Base-by-base conservation (phyloP, 1,140 invertebrate genomes). In the Tetraneura akinire region DNA sequence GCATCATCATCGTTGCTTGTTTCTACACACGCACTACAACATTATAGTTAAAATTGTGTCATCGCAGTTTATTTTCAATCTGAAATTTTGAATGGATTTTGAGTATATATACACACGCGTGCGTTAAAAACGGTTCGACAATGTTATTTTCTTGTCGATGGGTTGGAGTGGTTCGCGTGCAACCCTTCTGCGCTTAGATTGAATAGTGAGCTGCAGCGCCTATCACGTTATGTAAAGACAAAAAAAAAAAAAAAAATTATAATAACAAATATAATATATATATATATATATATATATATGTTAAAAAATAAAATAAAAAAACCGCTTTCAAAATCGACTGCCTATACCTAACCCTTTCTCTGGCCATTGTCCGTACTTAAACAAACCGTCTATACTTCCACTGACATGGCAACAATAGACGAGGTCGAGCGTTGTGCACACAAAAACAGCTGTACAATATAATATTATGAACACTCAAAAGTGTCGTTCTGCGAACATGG, bases 391-490 rank as follows among this genome's bases (percentile, higher is more conserved):
- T 78, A 60, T 78, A 78, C 55, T 60, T 60, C 16, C 62, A 57
- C 55, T 78, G 74, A 78, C 74, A 78, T 62, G 74, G 37, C 74
- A 78, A 78, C 74, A 78, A 78, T 78, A 62, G 73, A 60, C 73
- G 53, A 76, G 53, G 73, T 57, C 73, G 73, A 76, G 55, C 74
- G 74, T 78, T 78, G 74, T 78, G 74, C 37, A 78, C 55, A 78
- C 74, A 78, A 78, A 78, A 78, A 78, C 74, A 78, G 74, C 74
- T 78, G 74, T 78, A 57, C 32, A 78, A 60, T 78, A 78, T n/a
- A n/a, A n/a, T n/a, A n/a, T n/a, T n/a, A n/a, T 29, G 55, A 78
- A 78, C 74, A 78, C 74, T 78, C 68, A 71, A 51, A 71, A 71
- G 68, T 71, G 68, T 71, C 68, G 47, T 71, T 51, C 68, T 49